Percentiles rank a stretch among this genome's conserved stretches.
phyloP scores from a whole-genome alignment of 2,888 invertebrate genomes.

The Polyommatus icarus region DNA sequence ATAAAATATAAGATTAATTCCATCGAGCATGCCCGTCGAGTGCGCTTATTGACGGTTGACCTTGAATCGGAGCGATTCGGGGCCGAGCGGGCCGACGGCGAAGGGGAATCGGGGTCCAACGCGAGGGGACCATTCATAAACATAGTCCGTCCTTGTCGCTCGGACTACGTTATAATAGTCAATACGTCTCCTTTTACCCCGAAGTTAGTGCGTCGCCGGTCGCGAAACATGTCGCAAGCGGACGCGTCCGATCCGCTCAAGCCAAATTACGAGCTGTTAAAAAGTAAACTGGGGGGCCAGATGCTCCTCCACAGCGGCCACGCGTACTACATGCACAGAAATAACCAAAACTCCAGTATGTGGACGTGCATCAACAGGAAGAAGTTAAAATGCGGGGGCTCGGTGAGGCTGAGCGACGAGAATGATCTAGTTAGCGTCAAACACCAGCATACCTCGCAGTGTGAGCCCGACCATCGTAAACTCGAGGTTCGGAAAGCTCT shows the following conservation, averaged over 20 bases:
- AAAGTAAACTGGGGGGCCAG: not conserved
- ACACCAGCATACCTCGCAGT: not conserved
- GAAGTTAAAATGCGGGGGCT: not conserved
- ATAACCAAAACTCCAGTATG: not conserved
- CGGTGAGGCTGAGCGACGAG: not conserved
- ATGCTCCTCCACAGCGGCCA: not conserved
- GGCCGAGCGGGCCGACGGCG: not conserved
- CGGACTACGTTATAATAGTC: not conserved
- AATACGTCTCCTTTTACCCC: not conserved
- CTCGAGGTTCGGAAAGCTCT: not conserved
- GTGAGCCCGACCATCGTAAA: not conserved
- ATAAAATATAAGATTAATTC: not conserved
- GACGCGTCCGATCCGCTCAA: not conserved
- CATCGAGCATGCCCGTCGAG: not conserved
- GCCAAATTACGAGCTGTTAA: not conserved
- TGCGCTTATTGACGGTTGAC: not conserved
- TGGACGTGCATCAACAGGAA: not conserved
- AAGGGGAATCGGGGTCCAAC: not conserved
- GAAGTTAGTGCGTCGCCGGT: not conserved
- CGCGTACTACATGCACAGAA: not conserved
- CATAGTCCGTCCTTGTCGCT: not conserved
- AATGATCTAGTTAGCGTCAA: not conserved
- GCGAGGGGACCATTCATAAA: not conserved
- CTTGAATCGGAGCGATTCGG: not conserved
- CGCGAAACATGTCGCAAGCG: slow-evolving; percentile 5